phyloP scores from a whole-genome alignment of 2,797 vertebrate genomes.

The Taenioides sp. region DNA sequence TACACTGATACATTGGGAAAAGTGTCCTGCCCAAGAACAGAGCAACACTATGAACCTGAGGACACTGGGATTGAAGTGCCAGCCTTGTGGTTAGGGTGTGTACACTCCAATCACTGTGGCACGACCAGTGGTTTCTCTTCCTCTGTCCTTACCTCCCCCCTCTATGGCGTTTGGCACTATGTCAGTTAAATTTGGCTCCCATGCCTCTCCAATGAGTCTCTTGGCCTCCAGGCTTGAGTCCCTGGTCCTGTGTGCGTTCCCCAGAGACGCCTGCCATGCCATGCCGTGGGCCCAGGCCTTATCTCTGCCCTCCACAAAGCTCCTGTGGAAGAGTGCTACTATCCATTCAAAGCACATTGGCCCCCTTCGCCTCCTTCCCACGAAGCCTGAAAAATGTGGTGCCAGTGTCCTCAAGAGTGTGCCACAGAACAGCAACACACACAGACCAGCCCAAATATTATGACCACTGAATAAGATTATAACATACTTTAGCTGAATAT shows the following conservation, averaged over 20 bases:
- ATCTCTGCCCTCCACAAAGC: conserved; percentile 70
- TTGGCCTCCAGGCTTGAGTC: conserved; percentile 62
- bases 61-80: neutral
- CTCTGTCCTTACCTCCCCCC: conserved; percentile 6
- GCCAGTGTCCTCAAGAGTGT: conserved; percentile 36
- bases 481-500: too few species aligned
- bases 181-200: conserved; percentile 55
- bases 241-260: conserved; percentile 54
- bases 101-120: neutral
- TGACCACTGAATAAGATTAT: conserved; percentile 1
- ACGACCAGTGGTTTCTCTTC: conserved; percentile 47
- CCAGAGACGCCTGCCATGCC: conserved; percentile 48
- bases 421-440: conserved; percentile 45
- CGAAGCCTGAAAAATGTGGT: conserved; percentile 36
- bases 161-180: conserved; percentile 43
- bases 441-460: conserved; percentile 12
- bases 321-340: conserved; percentile 65
- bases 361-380: conserved; percentile 55
- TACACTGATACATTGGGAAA: neutral
- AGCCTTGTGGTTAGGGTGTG: neutral
- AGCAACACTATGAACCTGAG: neutral
- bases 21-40: neutral
- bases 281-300: conserved; percentile 58
- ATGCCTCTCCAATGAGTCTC: conserved; percentile 65
- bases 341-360: conserved; percentile 58